Evolutionary conservation across 35 echinoderm and acorn worm species (phyloP).

Genomic region (Anneissia japonica): DNA sequence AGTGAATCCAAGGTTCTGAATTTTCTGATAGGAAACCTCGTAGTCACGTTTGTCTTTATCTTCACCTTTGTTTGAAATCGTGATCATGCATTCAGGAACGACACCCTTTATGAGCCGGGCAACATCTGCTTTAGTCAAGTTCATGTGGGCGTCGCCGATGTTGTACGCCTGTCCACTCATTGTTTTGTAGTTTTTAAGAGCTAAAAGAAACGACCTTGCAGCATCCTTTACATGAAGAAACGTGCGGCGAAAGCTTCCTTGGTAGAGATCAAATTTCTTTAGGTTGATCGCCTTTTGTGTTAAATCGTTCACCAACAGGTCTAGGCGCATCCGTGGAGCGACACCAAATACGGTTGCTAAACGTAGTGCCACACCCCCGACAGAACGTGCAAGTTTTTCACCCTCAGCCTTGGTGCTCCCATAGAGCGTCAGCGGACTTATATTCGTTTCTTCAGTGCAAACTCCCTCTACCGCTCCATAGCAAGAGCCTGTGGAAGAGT

Average conservation of each 20-base stretch:
- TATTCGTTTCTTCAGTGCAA: slow-evolving; percentile 63
- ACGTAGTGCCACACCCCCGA: slow-evolving; percentile 59
- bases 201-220: slow-evolving; percentile 41
- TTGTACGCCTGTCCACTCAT: slow-evolving; percentile 70
- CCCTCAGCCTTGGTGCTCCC: slow-evolving; percentile 69
- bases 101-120: slow-evolving; percentile 30
- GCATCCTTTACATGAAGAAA: slow-evolving; percentile 68
- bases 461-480: slow-evolving; percentile 64
- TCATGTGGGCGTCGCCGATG: slow-evolving; percentile 61
- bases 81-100: slow-evolving; percentile 43
- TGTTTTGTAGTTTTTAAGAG: slow-evolving; percentile 54
- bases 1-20: slow-evolving; percentile 50
- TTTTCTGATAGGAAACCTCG: slow-evolving; percentile 53
- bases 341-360: slow-evolving; percentile 68
- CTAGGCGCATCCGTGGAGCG: slow-evolving; percentile 56
- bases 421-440: slow-evolving; percentile 59
- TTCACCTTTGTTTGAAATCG: slow-evolving; percentile 33
- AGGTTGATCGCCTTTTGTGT: slow-evolving; percentile 44
- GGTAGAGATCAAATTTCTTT: slow-evolving; percentile 61
- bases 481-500: slow-evolving; percentile 65
- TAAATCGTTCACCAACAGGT: slow-evolving; percentile 67
- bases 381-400: slow-evolving; percentile 27
- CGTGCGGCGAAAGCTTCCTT: slow-evolving; percentile 57
- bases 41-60: slow-evolving; percentile 75
- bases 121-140: slow-evolving; percentile 64